Evolutionary conservation across 2,888 invertebrate genomes (phyloP), one percentile per base, ranked within the genome.

Genomic region (Andrena dorsata): DNA sequence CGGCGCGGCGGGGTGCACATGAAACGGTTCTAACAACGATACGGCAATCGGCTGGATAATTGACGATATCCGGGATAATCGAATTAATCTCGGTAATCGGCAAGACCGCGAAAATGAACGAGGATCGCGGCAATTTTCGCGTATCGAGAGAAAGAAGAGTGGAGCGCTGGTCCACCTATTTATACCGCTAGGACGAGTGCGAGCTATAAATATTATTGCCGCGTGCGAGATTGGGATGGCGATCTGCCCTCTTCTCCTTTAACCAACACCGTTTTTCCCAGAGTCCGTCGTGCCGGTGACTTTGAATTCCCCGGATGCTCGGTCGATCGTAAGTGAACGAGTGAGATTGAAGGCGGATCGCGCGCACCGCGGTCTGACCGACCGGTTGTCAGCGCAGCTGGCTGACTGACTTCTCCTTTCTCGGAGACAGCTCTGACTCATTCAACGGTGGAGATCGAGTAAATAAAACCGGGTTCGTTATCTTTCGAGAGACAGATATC

Each of bases 351-450:
- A 20, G 20, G 10, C 6, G 7, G 8, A 8, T 16, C 26, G 30
- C 30, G 28, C 3, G 35, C 26, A n/a, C 26, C 56, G 26, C 16
- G 1, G 30, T 51, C 51, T 6, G 20, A 47, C 51, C 30, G 70
- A 60, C 60, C 70, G 60, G 51, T 53, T 30, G 26, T 10, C 23
- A 41, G 53, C 28, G 32, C 5, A 23, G 16, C 32, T 35, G 7
- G n/a, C 41, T 35, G 7, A 23, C 41, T 35, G 7, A 23, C 51
- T 58, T 90, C 85, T 87, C 90, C 92, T 91, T 92, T 92, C 90
- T 89, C 86, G 92, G 90, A 76, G 83, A 89, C 70, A 76, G 69
- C 56, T 87, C 88, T 91, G 92, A 92, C 84, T 92, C 92, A 92
- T 87, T 86, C 90, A 13, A 32, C 73, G 80, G 35, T 81, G 71